Base-by-base conservation (phyloP, 1,140 invertebrate species). In the Ips typographus region DNA sequence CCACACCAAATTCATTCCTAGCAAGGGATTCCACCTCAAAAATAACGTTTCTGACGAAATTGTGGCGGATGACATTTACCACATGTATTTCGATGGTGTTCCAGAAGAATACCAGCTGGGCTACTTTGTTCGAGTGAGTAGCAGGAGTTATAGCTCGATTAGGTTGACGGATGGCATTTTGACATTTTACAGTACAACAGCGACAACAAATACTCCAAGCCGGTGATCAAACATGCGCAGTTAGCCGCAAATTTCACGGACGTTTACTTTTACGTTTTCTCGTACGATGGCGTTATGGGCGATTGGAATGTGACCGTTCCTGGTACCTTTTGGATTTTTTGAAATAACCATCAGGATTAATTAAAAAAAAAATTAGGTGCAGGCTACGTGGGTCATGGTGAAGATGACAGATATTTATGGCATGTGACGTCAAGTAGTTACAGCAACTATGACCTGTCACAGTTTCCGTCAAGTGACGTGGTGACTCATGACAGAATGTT, bases 211-310 rank as follows among this genome's bases (percentile, higher is more conserved):
- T 68, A 61, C 36, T 52, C 44, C 36, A 60, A 62, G 41, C 57
- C 66, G 1, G 49, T 68, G 37, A 68, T 68, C 7, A 60, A 53
- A 61, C 66, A 68, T 68, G 66, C 57, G 40, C 57, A 68, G 6
- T 22, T 68, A 6, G n/a, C 44, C 38, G 40, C 66, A 43, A 53
- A 51, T 47, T 43, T 8, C 22, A 68, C 66, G 36, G 41, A 41
- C n/a, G 66, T 68, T 8, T 68, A 68, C 39, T 68, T 68, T 36
- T 68, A 60, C 49, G 40, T 61, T 43, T 61, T 68, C 40, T 68
- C 66, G 2, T 60, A 60, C n/a, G 66, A 61, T 56, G 66, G 66
- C 2, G 39, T 40, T 36, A 68, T 68, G 66, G 66, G 66, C 6
- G 40, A 62, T 39, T 61, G 56, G 47, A 61, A 68, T 40, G 42